Conservation (phyloP, 2,888 invertebrate species). For the Ochropleura plecta region DNA sequence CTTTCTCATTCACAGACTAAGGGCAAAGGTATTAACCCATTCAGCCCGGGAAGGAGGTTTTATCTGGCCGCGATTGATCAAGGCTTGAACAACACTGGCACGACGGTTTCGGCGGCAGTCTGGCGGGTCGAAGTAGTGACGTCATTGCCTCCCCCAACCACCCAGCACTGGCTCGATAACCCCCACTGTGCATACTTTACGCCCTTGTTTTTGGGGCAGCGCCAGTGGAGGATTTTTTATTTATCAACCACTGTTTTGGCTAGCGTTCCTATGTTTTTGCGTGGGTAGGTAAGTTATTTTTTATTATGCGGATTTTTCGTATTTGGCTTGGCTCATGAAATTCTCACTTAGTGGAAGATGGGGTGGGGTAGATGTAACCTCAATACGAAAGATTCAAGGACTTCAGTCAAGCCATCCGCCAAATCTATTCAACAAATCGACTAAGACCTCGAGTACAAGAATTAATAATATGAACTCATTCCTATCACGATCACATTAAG, state of each 20-base stretch:
- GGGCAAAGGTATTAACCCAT: slow-evolving; percentile 59
- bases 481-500: slow-evolving; percentile 23
- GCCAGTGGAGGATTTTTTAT: slow-evolving; percentile 77
- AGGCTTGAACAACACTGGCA: slow-evolving; percentile 77
- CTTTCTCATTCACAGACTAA: slow-evolving; percentile 62
- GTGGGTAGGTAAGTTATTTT: slow-evolving; percentile 43
- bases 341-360: slow-evolving; percentile 11
- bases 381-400: slow-evolving; percentile 36
- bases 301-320: slow-evolving; percentile 51
- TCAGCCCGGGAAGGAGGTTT: slow-evolving; percentile 66
- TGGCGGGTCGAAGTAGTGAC: slow-evolving; percentile 85
- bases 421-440: not conserved
- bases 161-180: slow-evolving; percentile 72
- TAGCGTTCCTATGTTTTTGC: slow-evolving; percentile 52
- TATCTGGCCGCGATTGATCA: slow-evolving; percentile 78
- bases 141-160: slow-evolving; percentile 76
- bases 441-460: slow-evolving; percentile 23
- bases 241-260: slow-evolving; percentile 66
- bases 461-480: slow-evolving; percentile 22
- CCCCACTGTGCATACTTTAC: slow-evolving; percentile 83
- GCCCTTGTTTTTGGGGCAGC: slow-evolving; percentile 80
- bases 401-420: slow-evolving; percentile 17
- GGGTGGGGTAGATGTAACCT: slow-evolving; percentile 23
- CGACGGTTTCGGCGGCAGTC: slow-evolving; percentile 80
- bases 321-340: slow-evolving; percentile 28